These are phyloP conservation scores for Bombus waltoni DNA, from an alignment of 1,140 invertebrate species.

Conservation along the genomic window DNA sequence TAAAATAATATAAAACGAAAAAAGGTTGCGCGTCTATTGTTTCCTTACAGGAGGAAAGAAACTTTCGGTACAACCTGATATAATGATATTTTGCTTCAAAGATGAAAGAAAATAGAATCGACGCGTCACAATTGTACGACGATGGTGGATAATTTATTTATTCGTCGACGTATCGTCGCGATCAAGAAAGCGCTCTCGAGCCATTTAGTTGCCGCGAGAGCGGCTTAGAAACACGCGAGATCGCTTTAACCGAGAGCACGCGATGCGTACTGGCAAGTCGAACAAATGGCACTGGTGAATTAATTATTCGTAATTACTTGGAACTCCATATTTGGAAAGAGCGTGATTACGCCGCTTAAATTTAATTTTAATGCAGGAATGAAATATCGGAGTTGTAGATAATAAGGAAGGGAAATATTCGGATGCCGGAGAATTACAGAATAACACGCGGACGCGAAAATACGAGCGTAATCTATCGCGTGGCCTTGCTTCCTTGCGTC, in stretches of 20 bases:
- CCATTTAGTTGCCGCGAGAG: neutral
- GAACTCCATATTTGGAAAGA: neutral
- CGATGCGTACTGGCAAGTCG: too few species aligned
- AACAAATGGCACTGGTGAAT: too few species aligned
- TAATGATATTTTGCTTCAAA: neutral
- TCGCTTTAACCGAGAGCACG: too few species aligned
- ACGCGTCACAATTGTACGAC: neutral
- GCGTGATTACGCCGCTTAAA: neutral
- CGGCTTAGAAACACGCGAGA: too few species aligned
- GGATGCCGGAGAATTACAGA: neutral
- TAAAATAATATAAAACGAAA: too few species aligned
- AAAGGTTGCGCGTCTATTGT: too few species aligned
- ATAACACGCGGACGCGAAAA: neutral
- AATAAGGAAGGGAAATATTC: neutral
- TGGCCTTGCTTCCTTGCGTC: neutral
- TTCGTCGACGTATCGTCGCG: neutral
- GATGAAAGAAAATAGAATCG: neutral
- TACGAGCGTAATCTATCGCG: neutral
- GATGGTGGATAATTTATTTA: neutral
- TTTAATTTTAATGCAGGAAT: neutral
- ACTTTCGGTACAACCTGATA: too few species aligned
- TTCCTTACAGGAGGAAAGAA: too few species aligned
- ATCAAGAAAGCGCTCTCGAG: neutral
- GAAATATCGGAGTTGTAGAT: neutral
- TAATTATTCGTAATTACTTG: neutral